Evolutionary conservation across 1,140 invertebrate genomes (phyloP), one percentile per base, ranked within the genome.

Genomic region (Coelopa frigida): DNA sequence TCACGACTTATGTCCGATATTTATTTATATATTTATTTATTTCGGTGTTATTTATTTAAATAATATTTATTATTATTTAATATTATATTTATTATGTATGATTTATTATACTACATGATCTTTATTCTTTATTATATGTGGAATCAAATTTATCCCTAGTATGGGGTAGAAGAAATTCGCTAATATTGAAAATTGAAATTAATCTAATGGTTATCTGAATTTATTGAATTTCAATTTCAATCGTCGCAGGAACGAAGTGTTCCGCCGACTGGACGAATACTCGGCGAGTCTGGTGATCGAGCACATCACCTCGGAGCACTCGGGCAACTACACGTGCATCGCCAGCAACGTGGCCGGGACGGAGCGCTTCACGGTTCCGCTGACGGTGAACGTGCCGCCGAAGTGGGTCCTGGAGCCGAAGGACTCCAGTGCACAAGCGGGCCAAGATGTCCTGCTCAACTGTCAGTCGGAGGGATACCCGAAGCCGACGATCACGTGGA

Each of bases 401-500:
- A 79, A 84, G 58, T 97, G 93, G 93, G 79, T 89, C 2, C 75
- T 89, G 48, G 89, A 94, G 61, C 93, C 92, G 0, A 77, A 81
- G 54, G 89, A 96, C 59, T 79, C 85, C 5, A 89, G 83, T 51
- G 89, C 89, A 4, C 84, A 90, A 4, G 82, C 89, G 4, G 87
- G 87, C 2, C 81, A 89, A 59, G 82, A 85, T 52, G 79, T 92
- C 12, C 80, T 81, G 5, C 71, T 97, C 1, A 84, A 94, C 61
- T 97, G 93, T 58, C 86, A 91, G 70, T 90, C 91, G 1, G 83
- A 87, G 44, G 94, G 93, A 2, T 91, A 92, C 47, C 93, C 93
- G 1, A 81, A 82, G 40, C 92, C 93, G 0, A 78, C 75, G 2
- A 85, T 94, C 14, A 85, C 84, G 6, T 97, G 93, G 93, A 84